Conservation (phyloP, 2,797 vertebrate genomes). For the Eulemur coronatus region DNA sequence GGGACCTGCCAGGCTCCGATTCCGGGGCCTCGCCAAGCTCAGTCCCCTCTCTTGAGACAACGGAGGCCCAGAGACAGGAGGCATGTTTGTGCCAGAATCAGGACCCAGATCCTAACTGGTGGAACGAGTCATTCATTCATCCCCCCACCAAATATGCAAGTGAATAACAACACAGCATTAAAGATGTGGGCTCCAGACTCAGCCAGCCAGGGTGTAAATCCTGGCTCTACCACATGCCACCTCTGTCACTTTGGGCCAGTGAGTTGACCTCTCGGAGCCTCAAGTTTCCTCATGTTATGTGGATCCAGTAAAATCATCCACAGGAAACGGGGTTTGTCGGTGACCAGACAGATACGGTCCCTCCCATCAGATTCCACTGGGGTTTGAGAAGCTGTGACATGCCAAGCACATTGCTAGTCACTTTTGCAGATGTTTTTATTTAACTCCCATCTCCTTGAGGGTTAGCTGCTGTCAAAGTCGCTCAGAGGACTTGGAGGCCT, state of each 20-base stretch:
- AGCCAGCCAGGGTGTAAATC: background rate
- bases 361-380: background rate
- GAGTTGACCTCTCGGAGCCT: background rate
- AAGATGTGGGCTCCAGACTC: background rate
- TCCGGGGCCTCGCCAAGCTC: background rate
- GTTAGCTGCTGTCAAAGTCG: background rate
- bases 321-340: too few species aligned
- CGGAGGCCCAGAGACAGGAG: background rate
- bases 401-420: background rate
- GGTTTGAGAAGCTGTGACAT: background rate
- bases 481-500: background rate
- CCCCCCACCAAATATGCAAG: rapidly evolving
- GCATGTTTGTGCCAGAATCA: rapidly evolving
- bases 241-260: background rate
- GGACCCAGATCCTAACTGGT: background rate
- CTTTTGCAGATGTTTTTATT: background rate
- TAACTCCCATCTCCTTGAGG: rapidly evolving
- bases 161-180: rapidly evolving
- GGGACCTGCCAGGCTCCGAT: background rate
- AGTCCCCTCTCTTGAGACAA: rapidly evolving
- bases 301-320: background rate
- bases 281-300: background rate
- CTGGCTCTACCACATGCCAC: background rate
- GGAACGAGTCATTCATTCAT: background rate
- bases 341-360: background rate